A percentile compares a stretch with the other conserved stretches of the same genome.
Conservation (phyloP, 2,113 vertebrate species). For the Scomber japonicus region DNA sequence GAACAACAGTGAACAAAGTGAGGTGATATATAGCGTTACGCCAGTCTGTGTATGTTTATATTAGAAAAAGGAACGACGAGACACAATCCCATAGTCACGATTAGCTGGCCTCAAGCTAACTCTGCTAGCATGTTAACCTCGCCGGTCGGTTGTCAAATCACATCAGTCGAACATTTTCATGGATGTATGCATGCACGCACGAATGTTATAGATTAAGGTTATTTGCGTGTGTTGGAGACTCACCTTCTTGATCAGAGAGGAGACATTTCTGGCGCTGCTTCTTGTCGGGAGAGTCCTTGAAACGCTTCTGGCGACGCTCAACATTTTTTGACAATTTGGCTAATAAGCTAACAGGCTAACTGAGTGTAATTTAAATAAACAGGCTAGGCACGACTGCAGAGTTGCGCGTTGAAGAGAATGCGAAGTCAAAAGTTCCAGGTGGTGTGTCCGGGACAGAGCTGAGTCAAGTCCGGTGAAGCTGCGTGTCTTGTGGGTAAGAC, state of each 20-base stretch:
- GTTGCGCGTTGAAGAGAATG: background rate
- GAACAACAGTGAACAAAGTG: too few relatives aligned
- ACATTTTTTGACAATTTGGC: conserved; percentile 69
- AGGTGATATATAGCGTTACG: background rate
- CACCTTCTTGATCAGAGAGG: conserved; percentile 79
- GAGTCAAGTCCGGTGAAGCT: fast-evolving
- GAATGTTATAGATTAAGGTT: background rate
- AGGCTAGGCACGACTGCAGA: background rate
- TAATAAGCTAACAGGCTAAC: conserved; percentile 14
- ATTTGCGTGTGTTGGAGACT: background rate
- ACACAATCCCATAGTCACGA: background rate
- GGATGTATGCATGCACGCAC: background rate
- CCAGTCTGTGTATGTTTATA: fast-evolving
- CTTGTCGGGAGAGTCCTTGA: conserved; percentile 72
- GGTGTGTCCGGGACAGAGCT: background rate
- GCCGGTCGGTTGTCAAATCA: background rate
- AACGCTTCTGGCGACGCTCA: conserved; percentile 72
- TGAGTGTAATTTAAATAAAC: background rate
- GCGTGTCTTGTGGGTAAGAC: background rate
- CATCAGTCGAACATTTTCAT: too few relatives aligned
- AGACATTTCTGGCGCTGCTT: conserved; percentile 54
- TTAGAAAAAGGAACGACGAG: background rate
- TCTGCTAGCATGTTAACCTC: conserved; percentile 55
- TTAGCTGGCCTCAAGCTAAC: conserved; percentile 34
- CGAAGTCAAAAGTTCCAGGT: background rate